Base-by-base conservation (phyloP, 2,888 invertebrate genomes). In the Arge pagana region DNA sequence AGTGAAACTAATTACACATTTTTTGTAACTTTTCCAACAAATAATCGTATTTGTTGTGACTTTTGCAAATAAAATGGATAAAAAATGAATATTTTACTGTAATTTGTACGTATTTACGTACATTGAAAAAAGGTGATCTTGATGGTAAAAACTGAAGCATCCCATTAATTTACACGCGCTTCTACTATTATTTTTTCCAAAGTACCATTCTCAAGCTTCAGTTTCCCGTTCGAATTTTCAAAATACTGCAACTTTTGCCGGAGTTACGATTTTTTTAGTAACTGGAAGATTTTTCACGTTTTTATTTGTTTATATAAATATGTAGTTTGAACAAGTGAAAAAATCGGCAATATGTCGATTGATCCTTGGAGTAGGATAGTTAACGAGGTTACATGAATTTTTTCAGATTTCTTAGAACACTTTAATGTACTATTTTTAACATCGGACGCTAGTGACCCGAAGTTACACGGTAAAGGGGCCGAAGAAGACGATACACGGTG, bases 191-290 rank as follows among this genome's bases (percentile, higher is more conserved):
- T 10, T 31, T 31, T 10, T 8, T 13, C 13, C 10, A 10, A 6
- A 31, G 31, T 31, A 31, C 31, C 31, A 31, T 31, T 31, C 10
- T 31, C 13, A 31, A 31, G 4, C 31, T 31, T 31, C 31, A 31
- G 13, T 10, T 31, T 31, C 13, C 31, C 31, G 10, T 31, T 31
- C 13, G 31, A 8, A 6, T 5, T 31, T 6, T 31, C 3, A 31
- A 31, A 31, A 31, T 11, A 31, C 13, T 11, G n/a, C 10, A 13
- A 31, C 4, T 31, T 11, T 13, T 11, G n/a, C 31, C 10, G 13
- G 13, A 31, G 31, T 31, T 31, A 31, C 13, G 31, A 31, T 31
- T 31, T 31, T 31, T 31, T 31, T 4, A 10, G 13, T 13, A 31
- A 31, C 4, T 31, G 31, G 10, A 11, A 13, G 11, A 31, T 8